phyloP scores from a whole-genome alignment of 2,113 vertebrate genomes.

The zebrafish (Danio rerio) region GRCz12tu NC_133198.1:48612001-48612500 shows the following conservation, averaged over 20 bases:
- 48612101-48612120: background rate
- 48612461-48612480: no score
- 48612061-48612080: background rate
- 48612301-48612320: no score
- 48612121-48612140: background rate
- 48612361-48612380: no score
- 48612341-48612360: no score
- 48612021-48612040: background rate
- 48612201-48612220: background rate
- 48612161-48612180: background rate
- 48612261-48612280: background rate
- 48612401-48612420: no score
- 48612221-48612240: slow-evolving; percentile 24
- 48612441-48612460: no score
- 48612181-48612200: background rate
- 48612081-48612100: background rate
- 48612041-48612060: background rate
- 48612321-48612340: no score
- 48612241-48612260: slow-evolving; percentile 27
- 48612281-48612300: no score
- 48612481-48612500: no score
- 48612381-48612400: no score
- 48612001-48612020: background rate
- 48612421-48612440: no score
- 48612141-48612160: background rate